Evolutionary conservation across 2,113 vertebrate genomes (phyloP), one percentile per base, ranked within the genome.

Genomic region (Pteruthius melanotis): DNA sequence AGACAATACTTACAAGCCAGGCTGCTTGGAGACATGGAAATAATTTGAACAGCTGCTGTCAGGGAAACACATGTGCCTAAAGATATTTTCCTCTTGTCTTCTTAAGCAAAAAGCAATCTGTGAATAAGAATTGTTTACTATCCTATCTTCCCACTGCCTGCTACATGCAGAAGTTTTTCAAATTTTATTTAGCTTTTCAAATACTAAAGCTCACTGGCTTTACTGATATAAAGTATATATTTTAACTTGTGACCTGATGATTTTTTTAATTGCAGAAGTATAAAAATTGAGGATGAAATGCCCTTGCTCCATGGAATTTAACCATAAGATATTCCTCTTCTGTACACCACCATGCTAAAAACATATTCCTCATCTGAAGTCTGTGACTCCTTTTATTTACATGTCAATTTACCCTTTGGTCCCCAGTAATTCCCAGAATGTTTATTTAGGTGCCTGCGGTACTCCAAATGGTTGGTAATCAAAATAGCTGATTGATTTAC

Each of bases 401-500:
- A 59, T 59, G 45, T 3, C 54, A 90, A 33, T 68, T 86, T 91
- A 89, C 76, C 82, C 93, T 94, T 90, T 94, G 82, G 72, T 90
- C 86, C 40, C 27, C 23, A 88, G 87, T 68, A 93, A 89, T 94
- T 93, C 70, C 69, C 45, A 90, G 79, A 74, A 83, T 97, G 86
- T 96, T 97, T 93, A 63, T 50, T 96, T 96, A 95, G 85, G 80
- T 93, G 93, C 63, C 70, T 92, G 95, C 0, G 13, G 83, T 85
- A 60, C 87, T 92, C 81, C 42, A 54, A 66, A 93, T 0, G 21
- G 54, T 76, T 71, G 50, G 39, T 54, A 94, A 87, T 87, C 47
- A 94, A 95, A 96, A 96, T 30, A 94, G 20, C 27, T 65, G 57
- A 85, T 60, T 74, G 95, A 86, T 85, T 93, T 95, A 66, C 85